These are phyloP conservation scores for Drosophila auraria DNA, from an alignment of 1,140 invertebrate species.

Conservation along the genomic window DNA sequence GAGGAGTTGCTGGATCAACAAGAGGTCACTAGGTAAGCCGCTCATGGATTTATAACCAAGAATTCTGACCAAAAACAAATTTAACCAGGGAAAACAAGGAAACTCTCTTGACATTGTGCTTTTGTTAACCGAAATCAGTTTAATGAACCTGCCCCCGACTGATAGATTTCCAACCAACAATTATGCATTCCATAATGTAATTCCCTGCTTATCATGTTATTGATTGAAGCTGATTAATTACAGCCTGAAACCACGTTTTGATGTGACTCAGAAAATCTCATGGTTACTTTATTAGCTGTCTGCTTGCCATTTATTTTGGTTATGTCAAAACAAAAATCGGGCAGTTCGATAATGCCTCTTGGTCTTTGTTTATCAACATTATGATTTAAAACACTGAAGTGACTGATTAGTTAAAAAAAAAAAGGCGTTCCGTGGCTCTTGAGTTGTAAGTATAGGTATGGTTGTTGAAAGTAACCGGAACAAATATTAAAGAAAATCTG, in stretches of 20 bases:
- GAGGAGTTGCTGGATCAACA: neutral
- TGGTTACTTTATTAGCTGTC: neutral
- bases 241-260: constrained; percentile 10
- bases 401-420: constrained; percentile 18
- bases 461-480: neutral
- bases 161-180: neutral
- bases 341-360: neutral
- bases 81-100: neutral
- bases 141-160: constrained; percentile 18
- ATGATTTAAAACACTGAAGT: constrained; percentile 12
- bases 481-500: too few relatives aligned
- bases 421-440: neutral
- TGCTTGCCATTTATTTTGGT: constrained; percentile 11
- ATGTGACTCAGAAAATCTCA: constrained; percentile 30
- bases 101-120: neutral
- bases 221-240: constrained; percentile 33
- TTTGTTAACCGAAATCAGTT: constrained; percentile 22
- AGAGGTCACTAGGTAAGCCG: too few relatives aligned
- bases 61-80: neutral
- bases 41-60: neutral
- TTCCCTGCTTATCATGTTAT: constrained; percentile 23
- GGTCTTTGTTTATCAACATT: constrained; percentile 15
- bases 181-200: constrained; percentile 13
- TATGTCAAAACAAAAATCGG: constrained; percentile 10
- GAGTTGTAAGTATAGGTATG: neutral